Evolutionary conservation across 2,888 invertebrate genomes (phyloP).

Genomic region (Megamerina dolium): DNA sequence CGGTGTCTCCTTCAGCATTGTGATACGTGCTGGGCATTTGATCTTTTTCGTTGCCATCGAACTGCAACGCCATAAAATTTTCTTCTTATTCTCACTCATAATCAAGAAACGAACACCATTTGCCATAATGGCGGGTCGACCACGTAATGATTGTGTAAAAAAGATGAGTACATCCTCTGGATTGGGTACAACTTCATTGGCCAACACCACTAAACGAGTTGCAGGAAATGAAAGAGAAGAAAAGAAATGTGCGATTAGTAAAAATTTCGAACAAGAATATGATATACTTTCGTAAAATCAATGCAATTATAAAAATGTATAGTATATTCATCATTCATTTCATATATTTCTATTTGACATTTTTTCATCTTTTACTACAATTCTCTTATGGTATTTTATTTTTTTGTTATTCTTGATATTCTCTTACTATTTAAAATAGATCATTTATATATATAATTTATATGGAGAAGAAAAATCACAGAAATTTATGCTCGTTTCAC

Average conservation of each 20-base stretch:
- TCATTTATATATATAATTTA: no score
- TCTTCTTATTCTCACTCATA: slow-evolving; percentile 50
- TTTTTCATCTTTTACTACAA: no score
- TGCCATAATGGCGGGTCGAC: slow-evolving; percentile 49
- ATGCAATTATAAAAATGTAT: no score
- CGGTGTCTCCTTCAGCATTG: slow-evolving; percentile 47
- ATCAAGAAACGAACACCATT: slow-evolving; percentile 48
- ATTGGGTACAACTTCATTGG: slow-evolving; percentile 43
- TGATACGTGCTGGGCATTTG: slow-evolving; percentile 49
- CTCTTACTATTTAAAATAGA: no score
- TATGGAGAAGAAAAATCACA: no score
- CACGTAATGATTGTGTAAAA: slow-evolving; percentile 47
- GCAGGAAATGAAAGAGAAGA: slow-evolving; percentile 13
- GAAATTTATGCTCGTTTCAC: no score
- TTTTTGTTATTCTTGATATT: no score
- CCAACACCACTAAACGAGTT: slow-evolving; percentile 36
- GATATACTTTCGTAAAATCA: no score
- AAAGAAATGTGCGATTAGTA: slow-evolving; percentile 16
- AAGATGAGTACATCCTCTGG: slow-evolving; percentile 45
- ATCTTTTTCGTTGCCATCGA: slow-evolving; percentile 50
- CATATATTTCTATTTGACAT: no score
- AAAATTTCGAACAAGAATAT: slow-evolving; percentile 1
- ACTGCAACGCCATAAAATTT: slow-evolving; percentile 49
- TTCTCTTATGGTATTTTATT: no score
- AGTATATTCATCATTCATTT: no score